Conservation (phyloP, 2,888 invertebrate genomes). For the Agrenia bidenticulata region DNA sequence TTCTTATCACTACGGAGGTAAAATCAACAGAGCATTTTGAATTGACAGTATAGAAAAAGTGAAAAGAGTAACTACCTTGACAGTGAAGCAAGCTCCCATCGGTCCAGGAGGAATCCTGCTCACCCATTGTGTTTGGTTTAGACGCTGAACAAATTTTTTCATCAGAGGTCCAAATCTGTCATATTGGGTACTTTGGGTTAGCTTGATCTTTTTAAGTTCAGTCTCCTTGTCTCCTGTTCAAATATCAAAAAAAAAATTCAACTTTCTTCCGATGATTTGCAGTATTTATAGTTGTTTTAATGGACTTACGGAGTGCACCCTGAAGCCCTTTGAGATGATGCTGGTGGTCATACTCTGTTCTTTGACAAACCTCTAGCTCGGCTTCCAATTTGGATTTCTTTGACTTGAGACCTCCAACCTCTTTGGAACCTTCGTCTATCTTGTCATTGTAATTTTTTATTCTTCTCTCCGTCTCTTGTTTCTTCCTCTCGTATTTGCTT, state of each 20-base stretch:
- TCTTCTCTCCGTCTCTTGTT: conserved; percentile 4
- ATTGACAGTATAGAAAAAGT: no score
- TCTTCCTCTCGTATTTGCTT: background rate
- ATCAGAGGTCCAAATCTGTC: conserved; percentile 7
- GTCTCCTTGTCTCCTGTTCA: background rate
- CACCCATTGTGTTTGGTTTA: background rate
- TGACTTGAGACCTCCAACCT: background rate
- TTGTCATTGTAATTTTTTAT: conserved; percentile 1
- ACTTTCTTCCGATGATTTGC: background rate
- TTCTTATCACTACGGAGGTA: no score
- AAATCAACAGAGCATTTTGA: no score
- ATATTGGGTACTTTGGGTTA: conserved; percentile 1
- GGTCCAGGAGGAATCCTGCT: conserved; percentile 8
- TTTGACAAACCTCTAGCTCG: background rate
- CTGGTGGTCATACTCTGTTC: background rate
- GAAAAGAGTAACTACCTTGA: no score
- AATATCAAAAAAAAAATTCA: background rate
- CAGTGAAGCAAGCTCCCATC: conserved; percentile 12
- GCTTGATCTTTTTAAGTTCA: conserved; percentile 6
- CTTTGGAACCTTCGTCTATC: conserved; percentile 3
- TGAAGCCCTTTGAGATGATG: background rate
- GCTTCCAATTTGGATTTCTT: background rate
- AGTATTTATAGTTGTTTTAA: no score
- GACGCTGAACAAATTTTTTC: background rate
- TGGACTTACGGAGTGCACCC: background rate